Base-by-base conservation (phyloP, 2,888 invertebrate species). In the Stegophylla sp. region DNA sequence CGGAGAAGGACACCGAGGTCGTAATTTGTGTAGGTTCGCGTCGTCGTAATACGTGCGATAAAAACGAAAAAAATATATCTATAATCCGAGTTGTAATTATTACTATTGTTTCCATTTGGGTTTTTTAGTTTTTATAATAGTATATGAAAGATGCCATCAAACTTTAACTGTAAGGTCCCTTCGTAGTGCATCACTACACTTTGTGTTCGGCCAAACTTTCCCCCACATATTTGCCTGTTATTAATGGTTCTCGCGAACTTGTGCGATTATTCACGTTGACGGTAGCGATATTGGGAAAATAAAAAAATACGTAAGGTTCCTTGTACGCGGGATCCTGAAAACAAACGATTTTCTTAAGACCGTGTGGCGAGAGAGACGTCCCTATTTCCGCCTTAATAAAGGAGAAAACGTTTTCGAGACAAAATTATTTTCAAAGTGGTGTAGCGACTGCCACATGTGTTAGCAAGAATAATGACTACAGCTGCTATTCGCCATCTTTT, bases 401-500 rank as follows among this genome's bases (percentile, higher is more conserved):
- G 10, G 28, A 20, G 61, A 28, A 74, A 73, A 43, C 72, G 26
- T 73, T 59, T 59, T 59, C n/a, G 51, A 63, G n/a, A 26, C 48
- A n/a, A 45, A 28, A 74, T 74, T 74, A 23, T 51, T 51, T 63
- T 48, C 63, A 63, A 74, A 63, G 56, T 17, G 23, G 15, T n/a
- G n/a, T 20, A 20, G 26, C 48, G 20, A 28, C 48, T n/a, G 61
- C 74, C 74, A 74, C 48, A 63, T 74, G 74, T 74, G 74, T 20
- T 20, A n/a, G 4, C 26, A 59, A 28, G 28, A 61, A 74, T 17
- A 51, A 66, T 45, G 23, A 45, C 15, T 45, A 59, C 74, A 74
- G 74, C 73, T 74, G 74, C 74, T 48, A 74, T 74, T 74, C 20
- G 59, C 59, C 43, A n/a, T 59, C n/a, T 63, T 73, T 73, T 59